phyloP scores from a whole-genome alignment of 2,888 invertebrate genomes.

The Agonum fuliginosum region DNA sequence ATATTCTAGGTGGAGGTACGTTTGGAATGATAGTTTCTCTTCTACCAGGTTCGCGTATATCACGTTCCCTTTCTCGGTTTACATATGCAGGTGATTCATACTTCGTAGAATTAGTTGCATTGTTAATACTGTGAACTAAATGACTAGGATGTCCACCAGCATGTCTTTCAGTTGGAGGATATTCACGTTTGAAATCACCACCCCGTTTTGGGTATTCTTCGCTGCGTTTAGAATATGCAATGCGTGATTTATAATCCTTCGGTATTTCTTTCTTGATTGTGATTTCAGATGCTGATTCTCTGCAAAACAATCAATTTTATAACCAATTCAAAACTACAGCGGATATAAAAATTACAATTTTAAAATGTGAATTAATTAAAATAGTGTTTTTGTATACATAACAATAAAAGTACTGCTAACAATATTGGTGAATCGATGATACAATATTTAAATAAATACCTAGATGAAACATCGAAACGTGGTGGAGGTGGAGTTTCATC shows the following conservation, averaged over 20 bases:
- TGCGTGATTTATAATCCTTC: slow-evolving; percentile 55
- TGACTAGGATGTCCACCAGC: slow-evolving; percentile 63
- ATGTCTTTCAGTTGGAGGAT: slow-evolving; percentile 68
- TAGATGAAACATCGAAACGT: slow-evolving; percentile 74
- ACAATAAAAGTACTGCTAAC: too few species aligned
- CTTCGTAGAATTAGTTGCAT: slow-evolving; percentile 27
- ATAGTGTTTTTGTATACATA: too few species aligned
- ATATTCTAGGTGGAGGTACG: slow-evolving; percentile 51
- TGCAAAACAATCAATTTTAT: slow-evolving; percentile 22
- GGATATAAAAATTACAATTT: too few species aligned
- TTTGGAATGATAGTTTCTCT: slow-evolving; percentile 51
- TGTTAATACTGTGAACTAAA: slow-evolving; percentile 48
- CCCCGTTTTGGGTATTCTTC: slow-evolving; percentile 53
- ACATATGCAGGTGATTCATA: slow-evolving; percentile 51
- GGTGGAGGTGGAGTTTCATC: slow-evolving; percentile 78
- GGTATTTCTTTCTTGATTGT: slow-evolving; percentile 44
- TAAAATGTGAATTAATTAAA: too few species aligned
- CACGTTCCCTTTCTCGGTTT: slow-evolving; percentile 55
- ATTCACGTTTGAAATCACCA: slow-evolving; percentile 74
- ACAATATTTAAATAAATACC: slow-evolving; percentile 62
- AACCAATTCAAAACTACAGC: too few species aligned
- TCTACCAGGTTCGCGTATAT: slow-evolving; percentile 52
- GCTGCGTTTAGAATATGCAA: slow-evolving; percentile 55
- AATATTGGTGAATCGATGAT: not conserved
- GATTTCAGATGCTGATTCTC: slow-evolving; percentile 44